Evolutionary conservation across 2,797 vertebrate species (phyloP).

Genomic region (Lagothrix lagotricha): DNA sequence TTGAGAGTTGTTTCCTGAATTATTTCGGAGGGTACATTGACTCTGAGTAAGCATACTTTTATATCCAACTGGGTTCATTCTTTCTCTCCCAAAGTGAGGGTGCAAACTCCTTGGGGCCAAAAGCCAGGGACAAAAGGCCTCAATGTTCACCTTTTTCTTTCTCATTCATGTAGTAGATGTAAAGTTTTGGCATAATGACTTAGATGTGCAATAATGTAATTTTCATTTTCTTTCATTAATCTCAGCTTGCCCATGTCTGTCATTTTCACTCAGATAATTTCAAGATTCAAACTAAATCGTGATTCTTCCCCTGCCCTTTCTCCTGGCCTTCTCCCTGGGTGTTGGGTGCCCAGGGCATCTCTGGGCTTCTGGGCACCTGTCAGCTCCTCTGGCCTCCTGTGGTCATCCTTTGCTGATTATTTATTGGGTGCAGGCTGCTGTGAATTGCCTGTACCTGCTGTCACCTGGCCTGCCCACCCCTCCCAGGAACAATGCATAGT

Average conservation of each 20-base stretch:
- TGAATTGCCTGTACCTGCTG: neutral
- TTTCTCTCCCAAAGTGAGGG: neutral
- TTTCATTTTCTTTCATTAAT: neutral
- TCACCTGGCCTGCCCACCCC: accelerated
- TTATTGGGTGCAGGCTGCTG: neutral
- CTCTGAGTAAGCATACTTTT: neutral
- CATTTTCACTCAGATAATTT: neutral
- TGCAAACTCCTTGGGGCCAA: neutral
- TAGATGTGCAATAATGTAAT: neutral
- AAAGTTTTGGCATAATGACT: neutral
- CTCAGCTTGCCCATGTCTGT: neutral
- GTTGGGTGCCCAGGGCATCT: neutral
- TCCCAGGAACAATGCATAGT: accelerated
- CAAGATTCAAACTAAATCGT: neutral
- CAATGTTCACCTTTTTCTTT: neutral
- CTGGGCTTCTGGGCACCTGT: neutral
- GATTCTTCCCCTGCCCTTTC: neutral
- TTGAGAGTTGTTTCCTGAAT: neutral
- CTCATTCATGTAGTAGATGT: neutral
- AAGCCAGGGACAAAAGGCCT: neutral
- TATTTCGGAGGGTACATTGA: neutral
- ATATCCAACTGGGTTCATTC: neutral
- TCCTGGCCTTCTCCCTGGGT: neutral
- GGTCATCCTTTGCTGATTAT: neutral
- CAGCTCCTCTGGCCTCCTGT: neutral